A percentile compares a stretch with the other conserved stretches of the same genome.
phyloP scores from a whole-genome alignment of 2,888 invertebrate species.

The Apotomis capreana region DNA sequence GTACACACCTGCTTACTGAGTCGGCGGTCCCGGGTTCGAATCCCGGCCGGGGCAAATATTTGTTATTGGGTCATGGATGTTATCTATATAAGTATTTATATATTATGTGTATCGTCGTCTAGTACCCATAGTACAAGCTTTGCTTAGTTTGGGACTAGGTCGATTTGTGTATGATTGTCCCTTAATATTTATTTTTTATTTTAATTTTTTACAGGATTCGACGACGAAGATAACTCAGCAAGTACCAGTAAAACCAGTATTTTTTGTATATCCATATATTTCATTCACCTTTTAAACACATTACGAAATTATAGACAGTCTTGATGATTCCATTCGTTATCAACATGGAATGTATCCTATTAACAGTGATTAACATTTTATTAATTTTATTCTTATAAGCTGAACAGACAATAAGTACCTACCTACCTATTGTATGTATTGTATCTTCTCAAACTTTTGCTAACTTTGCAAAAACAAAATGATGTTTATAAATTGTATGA shows the following conservation, averaged over 20 bases:
- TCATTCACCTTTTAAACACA: conserved; percentile 41
- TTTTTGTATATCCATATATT: conserved; percentile 9
- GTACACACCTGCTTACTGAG: no score
- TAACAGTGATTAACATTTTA: conserved; percentile 35
- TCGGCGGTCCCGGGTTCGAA: no score
- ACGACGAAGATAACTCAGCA: conserved; percentile 63
- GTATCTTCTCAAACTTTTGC: background rate
- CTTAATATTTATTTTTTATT: no score
- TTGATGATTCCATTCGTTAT: conserved; percentile 44
- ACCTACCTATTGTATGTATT: conserved; percentile 39
- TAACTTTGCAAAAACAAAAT: background rate
- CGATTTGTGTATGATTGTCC: no score
- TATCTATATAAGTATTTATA: no score
- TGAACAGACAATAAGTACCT: conserved; percentile 68
- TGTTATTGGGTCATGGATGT: no score
- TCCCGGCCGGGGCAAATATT: no score
- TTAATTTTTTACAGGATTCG: conserved; percentile 63
- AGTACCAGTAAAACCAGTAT: conserved; percentile 20
- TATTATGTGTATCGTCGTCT: no score
- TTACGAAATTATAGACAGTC: conserved; percentile 51
- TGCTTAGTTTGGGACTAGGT: no score
- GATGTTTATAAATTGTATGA: background rate
- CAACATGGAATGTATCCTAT: background rate
- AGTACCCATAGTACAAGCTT: no score
- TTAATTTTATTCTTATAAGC: conserved; percentile 51